A percentile compares a stretch with the other conserved stretches of the same genome.
These are phyloP conservation scores for Pristionchus pacificus DNA, from an alignment of 1,140 invertebrate genomes.

Conservation along the genomic window DNA sequence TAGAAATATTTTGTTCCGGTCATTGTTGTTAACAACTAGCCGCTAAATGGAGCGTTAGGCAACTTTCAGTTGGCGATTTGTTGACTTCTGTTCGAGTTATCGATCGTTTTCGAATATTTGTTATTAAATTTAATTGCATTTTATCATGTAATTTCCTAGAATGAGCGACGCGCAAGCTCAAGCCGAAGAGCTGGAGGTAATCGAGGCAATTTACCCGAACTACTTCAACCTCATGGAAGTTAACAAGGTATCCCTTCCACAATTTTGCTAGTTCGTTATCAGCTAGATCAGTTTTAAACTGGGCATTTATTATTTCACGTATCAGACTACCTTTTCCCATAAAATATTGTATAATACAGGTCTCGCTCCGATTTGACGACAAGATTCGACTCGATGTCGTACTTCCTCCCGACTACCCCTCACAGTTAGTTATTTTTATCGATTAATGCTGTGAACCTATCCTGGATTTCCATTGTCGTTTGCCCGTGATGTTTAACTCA, in stretches of 20 bases:
- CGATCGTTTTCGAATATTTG: too few relatives aligned
- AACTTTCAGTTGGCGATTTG: too few relatives aligned
- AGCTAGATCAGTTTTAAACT: background rate
- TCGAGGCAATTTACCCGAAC: conserved; percentile 26
- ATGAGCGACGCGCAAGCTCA: conserved; percentile 16
- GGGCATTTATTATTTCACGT: too few relatives aligned
- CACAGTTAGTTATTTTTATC: conserved; percentile 1
- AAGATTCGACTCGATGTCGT: conserved; percentile 12
- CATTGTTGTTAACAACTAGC: too few relatives aligned
- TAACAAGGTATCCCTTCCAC: background rate
- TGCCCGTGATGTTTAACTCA: conserved; percentile 8
- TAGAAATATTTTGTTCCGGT: too few relatives aligned
- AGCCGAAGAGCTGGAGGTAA: conserved; percentile 13
- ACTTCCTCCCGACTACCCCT: conserved; percentile 25
- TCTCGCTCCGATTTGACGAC: conserved; percentile 14
- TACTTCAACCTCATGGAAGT: conserved; percentile 1
- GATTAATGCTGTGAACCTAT: background rate
- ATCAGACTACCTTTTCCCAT: too few relatives aligned
- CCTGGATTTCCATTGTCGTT: conserved; percentile 3
- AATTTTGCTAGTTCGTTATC: background rate
- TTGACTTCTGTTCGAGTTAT: too few relatives aligned
- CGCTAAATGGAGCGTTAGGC: too few relatives aligned
- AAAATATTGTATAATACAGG: conserved; percentile 10
- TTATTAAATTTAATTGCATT: too few relatives aligned
- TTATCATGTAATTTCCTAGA: too few relatives aligned